Evolutionary conservation across 92 coral and sea anemone species (phyloP), one percentile per base, ranked within the genome.

Genomic region (Siderastrea radians): DNA sequence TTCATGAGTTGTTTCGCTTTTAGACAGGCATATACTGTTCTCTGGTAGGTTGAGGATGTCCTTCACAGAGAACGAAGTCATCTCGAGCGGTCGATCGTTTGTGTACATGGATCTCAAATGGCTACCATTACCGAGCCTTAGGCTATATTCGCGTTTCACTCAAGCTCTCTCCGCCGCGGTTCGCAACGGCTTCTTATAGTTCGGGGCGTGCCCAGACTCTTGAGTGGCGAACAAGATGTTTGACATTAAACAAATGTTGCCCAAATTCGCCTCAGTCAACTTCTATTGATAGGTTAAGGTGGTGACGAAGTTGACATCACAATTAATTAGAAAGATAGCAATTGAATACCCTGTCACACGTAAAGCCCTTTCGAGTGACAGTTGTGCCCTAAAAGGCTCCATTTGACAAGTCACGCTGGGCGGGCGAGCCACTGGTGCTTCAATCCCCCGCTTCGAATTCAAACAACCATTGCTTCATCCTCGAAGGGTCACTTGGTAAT

Each of bases 41-140:
- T 95, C 98, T 70, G 93, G 96, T 77, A 95, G 90, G 87, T 95
- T 95, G 74, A 95, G 98, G 87, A 95, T 95, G 93, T 95, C 98
- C 93, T 93, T 95, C 88, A 95, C 98, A 46, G 96, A 93, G 96
- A 95, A 95, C 93, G 98, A 95, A 95, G 98, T 95, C 98, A 95
- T 95, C 75, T 87, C 89, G 92, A 92, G 89, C 85, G 92, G 86
- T 65, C 89, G 82, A 83, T 86, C 90, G 88, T 70, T 86, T 93
- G 91, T 83, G 96, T 90, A 86, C 96, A 93, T 90, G 96, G 93
- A 49, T 95, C 88, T 95, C 94, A 95, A 93, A 93, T 93, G 94
- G 90, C 86, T 88, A 82, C 93, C 98, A 95, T 95, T 93, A 93
- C 91, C 90, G 76, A 72, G 82, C 94, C 68, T 49, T 88, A 26